phyloP scores from a whole-genome alignment of 2,888 invertebrate species.

The Herminia tarsipennalis region DNA sequence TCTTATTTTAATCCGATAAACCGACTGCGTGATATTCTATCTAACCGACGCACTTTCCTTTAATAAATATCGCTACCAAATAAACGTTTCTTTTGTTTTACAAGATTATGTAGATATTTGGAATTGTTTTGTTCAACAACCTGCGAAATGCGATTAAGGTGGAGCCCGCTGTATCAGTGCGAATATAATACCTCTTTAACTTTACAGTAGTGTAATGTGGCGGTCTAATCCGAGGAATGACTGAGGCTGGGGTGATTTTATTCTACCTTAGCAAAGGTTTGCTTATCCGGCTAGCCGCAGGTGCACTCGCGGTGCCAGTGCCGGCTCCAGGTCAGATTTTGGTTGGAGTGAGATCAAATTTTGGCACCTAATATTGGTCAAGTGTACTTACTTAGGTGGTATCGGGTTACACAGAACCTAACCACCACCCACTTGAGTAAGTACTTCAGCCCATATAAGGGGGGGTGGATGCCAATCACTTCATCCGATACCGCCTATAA shows the following conservation, averaged over 20 bases:
- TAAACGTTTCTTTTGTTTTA: constrained; percentile 30
- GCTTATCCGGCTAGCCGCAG: constrained; percentile 19
- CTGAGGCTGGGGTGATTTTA: constrained; percentile 54
- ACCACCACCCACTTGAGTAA: too few relatives aligned
- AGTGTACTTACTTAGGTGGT: too few relatives aligned
- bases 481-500: too few relatives aligned
- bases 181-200: constrained; percentile 57
- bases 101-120: constrained; percentile 43
- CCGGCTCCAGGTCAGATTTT: too few relatives aligned
- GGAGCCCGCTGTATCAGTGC: constrained; percentile 46
- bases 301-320: too few relatives aligned
- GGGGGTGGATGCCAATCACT: too few relatives aligned
- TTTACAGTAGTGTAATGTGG: constrained; percentile 55
- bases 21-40: not conserved
- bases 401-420: too few relatives aligned
- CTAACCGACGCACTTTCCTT: not conserved
- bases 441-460: too few relatives aligned
- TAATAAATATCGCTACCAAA: constrained; percentile 2
- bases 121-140: constrained; percentile 54
- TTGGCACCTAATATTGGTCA: too few relatives aligned
- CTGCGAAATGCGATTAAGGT: constrained; percentile 63
- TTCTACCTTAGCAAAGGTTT: constrained; percentile 38
- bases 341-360: too few relatives aligned
- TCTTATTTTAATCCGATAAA: not conserved
- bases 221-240: constrained; percentile 54